Evolutionary conservation across 1,140 invertebrate genomes (phyloP), one percentile per base, ranked within the genome.

Genomic region (Steinernema khuongi): DNA sequence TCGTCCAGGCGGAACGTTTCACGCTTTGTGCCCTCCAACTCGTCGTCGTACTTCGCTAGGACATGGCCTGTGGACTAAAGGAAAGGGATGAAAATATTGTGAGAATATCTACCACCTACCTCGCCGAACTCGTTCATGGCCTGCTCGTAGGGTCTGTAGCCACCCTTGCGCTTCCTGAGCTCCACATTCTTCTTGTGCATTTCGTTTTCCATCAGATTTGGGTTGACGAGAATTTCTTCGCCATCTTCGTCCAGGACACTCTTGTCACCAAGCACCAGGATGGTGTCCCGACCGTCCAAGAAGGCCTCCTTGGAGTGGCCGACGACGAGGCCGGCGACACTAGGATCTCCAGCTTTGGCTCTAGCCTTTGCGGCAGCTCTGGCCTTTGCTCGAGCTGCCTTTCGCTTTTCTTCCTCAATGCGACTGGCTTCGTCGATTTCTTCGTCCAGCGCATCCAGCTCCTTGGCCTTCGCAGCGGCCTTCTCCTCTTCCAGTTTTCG

Each of bases 201-300:
- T 86, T 99, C 96, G 81, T 95, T 90, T 84, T 99, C 96, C 0
- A 94, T 83, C 84, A 98, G 90, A 86, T 98, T 99, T 1, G 97
- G 93, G 88, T 98, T 99, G 28, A 97, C 90, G 28, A 99, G 88
- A 18, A 93, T 91, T 87, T 99, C 96, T 73, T 89, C 90, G 1
- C 89, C 88, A 31, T 86, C 85, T 68, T 94, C 92, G 77, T 94
- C 91, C 31, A 99, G 88, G 29, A 98, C 90, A 81, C 90, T 91
- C 86, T 92, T 91, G 88, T 99, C 96, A 86, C 97, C 92, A 22
- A 99, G 87, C 0, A 96, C 98, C 74, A 99, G 88, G 77, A 99
- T 91, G 1, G 95, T 89, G 71, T 90, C 90, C 81, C 89, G 89
- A 28, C 94, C 95, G 86, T 96, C 94, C 14, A 88, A 87, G 86